phyloP scores from a whole-genome alignment of 2,797 vertebrate genomes.

The Miichthys miiuy region DNA sequence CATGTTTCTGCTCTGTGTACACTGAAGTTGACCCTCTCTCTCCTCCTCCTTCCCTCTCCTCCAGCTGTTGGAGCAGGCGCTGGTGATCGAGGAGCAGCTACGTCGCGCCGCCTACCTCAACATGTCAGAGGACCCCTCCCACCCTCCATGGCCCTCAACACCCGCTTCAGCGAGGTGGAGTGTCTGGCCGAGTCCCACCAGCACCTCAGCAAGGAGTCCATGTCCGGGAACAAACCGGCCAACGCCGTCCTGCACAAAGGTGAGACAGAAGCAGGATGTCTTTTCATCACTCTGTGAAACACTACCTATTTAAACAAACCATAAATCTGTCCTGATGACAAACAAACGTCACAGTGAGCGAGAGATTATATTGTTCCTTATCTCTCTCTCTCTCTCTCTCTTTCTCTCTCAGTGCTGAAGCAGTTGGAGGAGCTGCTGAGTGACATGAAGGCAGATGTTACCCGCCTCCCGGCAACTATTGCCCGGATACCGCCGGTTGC shows the following conservation, averaged over 20 bases:
- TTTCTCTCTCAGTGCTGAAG: constrained; percentile 89
- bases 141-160: constrained; percentile 98
- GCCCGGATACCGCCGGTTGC: constrained; percentile 97
- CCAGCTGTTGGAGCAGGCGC: constrained; percentile 93
- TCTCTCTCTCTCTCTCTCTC: background rate
- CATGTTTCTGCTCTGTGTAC: no score
- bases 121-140: constrained; percentile 98
- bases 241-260: constrained; percentile 99
- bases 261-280: constrained; percentile 55
- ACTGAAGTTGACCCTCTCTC: background rate
- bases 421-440: constrained; percentile 98
- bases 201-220: constrained; percentile 97
- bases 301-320: no score
- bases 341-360: background rate
- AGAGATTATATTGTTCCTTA: background rate
- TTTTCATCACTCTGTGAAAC: no score
- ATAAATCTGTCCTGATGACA: background rate
- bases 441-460: constrained; percentile 99
- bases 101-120: constrained; percentile 97
- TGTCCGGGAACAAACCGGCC: constrained; percentile 98
- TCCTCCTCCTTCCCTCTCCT: background rate
- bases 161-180: constrained; percentile 97
- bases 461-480: constrained; percentile 95
- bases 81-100: constrained; percentile 98
- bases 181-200: constrained; percentile 98